These are phyloP conservation scores for Hybognathus amarus DNA, from an alignment of 2,797 vertebrate genomes.

Conservation along the genomic window DNA sequence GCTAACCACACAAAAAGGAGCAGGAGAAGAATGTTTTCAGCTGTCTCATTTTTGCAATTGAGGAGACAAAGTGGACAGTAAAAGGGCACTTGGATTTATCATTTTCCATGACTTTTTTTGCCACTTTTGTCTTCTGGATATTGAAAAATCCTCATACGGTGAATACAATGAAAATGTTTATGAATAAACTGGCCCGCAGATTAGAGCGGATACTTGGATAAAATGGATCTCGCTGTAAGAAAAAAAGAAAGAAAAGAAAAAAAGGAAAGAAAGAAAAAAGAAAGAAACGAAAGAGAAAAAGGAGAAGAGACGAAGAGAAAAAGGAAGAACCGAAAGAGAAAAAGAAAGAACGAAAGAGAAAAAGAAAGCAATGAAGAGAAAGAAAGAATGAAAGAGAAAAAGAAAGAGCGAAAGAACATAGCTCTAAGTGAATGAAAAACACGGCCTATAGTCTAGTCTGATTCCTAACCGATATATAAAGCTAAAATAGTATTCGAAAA, in stretches of 20 bases:
- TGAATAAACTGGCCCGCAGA: neutral
- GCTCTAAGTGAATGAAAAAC: no score
- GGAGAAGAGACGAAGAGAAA: no score
- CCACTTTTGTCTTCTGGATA: slow-evolving; percentile 7
- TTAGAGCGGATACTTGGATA: neutral
- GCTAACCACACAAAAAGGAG: slow-evolving; percentile 63
- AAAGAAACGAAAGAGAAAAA: no score
- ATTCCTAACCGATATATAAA: no score
- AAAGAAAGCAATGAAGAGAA: no score
- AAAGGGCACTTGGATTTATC: slow-evolving; percentile 21
- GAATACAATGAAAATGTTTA: slow-evolving; percentile 1
- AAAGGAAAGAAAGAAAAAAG: no score
- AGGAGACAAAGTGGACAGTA: slow-evolving; percentile 16
- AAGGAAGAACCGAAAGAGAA: no score
- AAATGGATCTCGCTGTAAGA: neutral
- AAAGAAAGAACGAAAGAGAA: no score
- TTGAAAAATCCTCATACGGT: slow-evolving; percentile 1
- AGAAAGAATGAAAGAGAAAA: no score
- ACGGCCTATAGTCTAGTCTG: no score
- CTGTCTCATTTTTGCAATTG: slow-evolving; percentile 9
- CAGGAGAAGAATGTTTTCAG: slow-evolving; percentile 31
- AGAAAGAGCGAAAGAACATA: no score
- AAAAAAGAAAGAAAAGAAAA: neutral
- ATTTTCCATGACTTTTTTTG: slow-evolving; percentile 13
- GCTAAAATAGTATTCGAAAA: no score